Percentiles rank a stretch among this genome's conserved stretches.
Evolutionary conservation across 2,797 vertebrate species (phyloP).

Genomic region (Hylomyscus alleni): DNA sequence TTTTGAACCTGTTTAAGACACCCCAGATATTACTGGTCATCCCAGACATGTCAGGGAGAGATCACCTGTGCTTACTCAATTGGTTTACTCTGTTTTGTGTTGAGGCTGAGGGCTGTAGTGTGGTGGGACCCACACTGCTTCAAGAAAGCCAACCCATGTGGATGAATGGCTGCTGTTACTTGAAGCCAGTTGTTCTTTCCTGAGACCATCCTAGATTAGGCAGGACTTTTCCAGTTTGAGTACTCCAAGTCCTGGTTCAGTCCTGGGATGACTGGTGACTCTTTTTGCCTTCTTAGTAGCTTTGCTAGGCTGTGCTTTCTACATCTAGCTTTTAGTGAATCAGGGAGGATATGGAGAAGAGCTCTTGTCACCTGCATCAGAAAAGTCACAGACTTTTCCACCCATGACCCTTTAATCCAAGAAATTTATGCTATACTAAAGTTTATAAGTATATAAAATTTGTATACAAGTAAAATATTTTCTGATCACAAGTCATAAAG

Average conservation of each 20-base stretch:
- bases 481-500: neutral
- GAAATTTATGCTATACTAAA: neutral
- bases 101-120: neutral
- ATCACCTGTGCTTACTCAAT: fast-evolving
- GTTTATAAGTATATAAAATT: neutral
- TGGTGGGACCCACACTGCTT: neutral
- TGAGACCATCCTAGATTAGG: neutral
- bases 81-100: neutral
- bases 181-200: neutral
- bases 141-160: neutral
- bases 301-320: neutral
- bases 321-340: neutral
- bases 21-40: fast-evolving
- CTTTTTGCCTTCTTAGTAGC: no score
- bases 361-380: neutral
- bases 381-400: neutral
- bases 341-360: neutral
- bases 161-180: no score
- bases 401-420: neutral
- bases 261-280: neutral
- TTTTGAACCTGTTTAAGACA: neutral
- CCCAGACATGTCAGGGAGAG: neutral
- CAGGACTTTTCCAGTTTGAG: neutral
- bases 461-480: neutral
- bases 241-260: neutral